Evolutionary conservation across 1,140 invertebrate species (phyloP).

Genomic region (Charaxes varanes): DNA sequence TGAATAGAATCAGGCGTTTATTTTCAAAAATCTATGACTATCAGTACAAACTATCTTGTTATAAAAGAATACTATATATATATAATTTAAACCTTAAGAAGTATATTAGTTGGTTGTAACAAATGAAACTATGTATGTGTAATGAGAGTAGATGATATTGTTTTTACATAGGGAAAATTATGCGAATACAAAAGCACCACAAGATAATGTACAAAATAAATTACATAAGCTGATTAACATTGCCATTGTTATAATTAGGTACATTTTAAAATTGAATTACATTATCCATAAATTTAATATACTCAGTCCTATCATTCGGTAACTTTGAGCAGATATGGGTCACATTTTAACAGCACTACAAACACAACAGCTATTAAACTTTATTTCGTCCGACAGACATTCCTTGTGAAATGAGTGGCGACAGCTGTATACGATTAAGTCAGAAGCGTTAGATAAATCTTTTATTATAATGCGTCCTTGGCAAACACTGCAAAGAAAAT

Average conservation of each 20-base stretch:
- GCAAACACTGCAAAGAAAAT: slow-evolving; percentile 85
- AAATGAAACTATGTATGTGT: too few relatives aligned
- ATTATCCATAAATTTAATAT: slow-evolving; percentile 18
- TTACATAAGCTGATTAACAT: slow-evolving; percentile 16
- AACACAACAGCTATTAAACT: slow-evolving; percentile 75
- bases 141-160: too few relatives aligned
- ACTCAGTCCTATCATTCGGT: slow-evolving; percentile 11
- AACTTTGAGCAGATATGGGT: slow-evolving; percentile 18
- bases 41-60: too few relatives aligned
- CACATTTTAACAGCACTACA: slow-evolving; percentile 75
- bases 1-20: too few relatives aligned
- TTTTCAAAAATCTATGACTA: too few relatives aligned
- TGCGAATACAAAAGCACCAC: slow-evolving; percentile 46
- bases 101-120: too few relatives aligned
- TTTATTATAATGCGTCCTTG: slow-evolving; percentile 81
- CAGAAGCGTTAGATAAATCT: slow-evolving; percentile 79
- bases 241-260: slow-evolving; percentile 12
- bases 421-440: slow-evolving; percentile 90
- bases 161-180: slow-evolving; percentile 21
- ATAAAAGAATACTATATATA: too few relatives aligned
- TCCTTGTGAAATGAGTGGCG: slow-evolving; percentile 92
- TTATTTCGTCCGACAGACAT: slow-evolving; percentile 78
- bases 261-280: slow-evolving; percentile 10
- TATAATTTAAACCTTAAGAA: too few relatives aligned
- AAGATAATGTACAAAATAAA: slow-evolving; percentile 17